phyloP scores from a whole-genome alignment of 2,888 invertebrate species.

The Notocelia uddmanniana region DNA sequence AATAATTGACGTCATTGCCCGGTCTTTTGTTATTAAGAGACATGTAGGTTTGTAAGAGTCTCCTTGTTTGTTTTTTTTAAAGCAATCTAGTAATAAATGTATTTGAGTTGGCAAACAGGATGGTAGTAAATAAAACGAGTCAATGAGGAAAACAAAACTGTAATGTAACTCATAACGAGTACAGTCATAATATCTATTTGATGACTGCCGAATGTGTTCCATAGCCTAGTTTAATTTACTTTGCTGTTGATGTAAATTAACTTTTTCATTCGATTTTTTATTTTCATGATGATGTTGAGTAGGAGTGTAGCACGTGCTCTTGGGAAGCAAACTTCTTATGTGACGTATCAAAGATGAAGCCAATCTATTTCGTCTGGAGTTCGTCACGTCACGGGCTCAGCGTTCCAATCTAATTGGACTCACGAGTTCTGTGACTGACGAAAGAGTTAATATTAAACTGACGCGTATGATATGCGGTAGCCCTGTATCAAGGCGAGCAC shows the following conservation, averaged over 20 bases:
- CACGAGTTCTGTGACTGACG: slow-evolving; percentile 66
- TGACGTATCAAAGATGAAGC: slow-evolving; percentile 9
- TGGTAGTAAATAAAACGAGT: slow-evolving; percentile 16
- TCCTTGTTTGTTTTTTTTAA: no score
- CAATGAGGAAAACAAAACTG: slow-evolving; percentile 19
- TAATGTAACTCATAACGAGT: slow-evolving; percentile 5
- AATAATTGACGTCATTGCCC: not conserved
- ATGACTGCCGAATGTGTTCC: slow-evolving; percentile 17
- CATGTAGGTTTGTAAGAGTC: not conserved
- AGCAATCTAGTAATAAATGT: not conserved
- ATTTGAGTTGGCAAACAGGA: slow-evolving; percentile 21
- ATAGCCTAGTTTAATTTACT: slow-evolving; percentile 17
- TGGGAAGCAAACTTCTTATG: slow-evolving; percentile 4
- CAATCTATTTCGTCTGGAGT: slow-evolving; percentile 48
- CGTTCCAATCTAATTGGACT: slow-evolving; percentile 39
- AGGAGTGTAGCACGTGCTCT: not conserved
- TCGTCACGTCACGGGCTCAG: slow-evolving; percentile 52
- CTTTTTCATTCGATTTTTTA: slow-evolving; percentile 20
- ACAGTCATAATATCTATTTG: slow-evolving; percentile 22
- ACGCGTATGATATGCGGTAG: slow-evolving; percentile 77
- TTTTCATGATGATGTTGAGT: slow-evolving; percentile 12
- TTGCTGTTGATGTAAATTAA: slow-evolving; percentile 29
- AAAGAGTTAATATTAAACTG: slow-evolving; percentile 81
- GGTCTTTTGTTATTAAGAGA: not conserved
- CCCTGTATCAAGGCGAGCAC: slow-evolving; percentile 84